These are phyloP conservation scores for Triplophysa bombifrons DNA, from an alignment of 2,797 vertebrate species.

Conservation along the genomic window DNA sequence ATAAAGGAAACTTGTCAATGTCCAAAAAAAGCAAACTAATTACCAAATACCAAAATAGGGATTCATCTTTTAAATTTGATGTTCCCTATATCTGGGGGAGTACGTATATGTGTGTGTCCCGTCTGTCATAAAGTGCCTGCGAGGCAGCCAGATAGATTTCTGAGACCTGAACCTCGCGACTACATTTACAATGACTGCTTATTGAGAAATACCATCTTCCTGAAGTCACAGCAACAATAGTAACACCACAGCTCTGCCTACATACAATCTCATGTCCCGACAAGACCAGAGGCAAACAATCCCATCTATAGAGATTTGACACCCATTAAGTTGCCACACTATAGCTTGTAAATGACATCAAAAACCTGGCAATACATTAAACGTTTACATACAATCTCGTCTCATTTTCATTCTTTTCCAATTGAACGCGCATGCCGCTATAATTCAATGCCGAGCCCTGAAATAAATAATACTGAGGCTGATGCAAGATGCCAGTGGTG, in stretches of 20 bases:
- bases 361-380: constrained; percentile 17
- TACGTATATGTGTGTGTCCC: constrained; percentile 29
- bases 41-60: background rate
- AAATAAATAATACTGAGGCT: constrained; percentile 13
- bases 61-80: constrained; percentile 18
- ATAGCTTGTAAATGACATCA: background rate
- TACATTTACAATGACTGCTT: constrained; percentile 63
- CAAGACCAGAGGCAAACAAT: constrained; percentile 26
- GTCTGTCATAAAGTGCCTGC: constrained; percentile 43
- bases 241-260: constrained; percentile 38
- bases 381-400: constrained; percentile 12
- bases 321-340: background rate
- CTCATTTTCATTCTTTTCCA: constrained; percentile 21
- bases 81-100: background rate
- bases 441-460: constrained; percentile 10
- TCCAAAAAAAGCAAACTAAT: background rate
- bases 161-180: constrained; percentile 66
- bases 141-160: constrained; percentile 62
- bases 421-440: constrained; percentile 12
- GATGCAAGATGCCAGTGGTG: constrained; percentile 36
- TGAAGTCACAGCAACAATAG: constrained; percentile 65
- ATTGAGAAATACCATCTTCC: constrained; percentile 73
- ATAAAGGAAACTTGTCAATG: background rate
- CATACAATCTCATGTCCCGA: constrained; percentile 5
- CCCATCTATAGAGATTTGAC: background rate